These are phyloP conservation scores for Anomalospiza imberbis DNA, from an alignment of 2,797 vertebrate species.

Conservation along the genomic window DNA sequence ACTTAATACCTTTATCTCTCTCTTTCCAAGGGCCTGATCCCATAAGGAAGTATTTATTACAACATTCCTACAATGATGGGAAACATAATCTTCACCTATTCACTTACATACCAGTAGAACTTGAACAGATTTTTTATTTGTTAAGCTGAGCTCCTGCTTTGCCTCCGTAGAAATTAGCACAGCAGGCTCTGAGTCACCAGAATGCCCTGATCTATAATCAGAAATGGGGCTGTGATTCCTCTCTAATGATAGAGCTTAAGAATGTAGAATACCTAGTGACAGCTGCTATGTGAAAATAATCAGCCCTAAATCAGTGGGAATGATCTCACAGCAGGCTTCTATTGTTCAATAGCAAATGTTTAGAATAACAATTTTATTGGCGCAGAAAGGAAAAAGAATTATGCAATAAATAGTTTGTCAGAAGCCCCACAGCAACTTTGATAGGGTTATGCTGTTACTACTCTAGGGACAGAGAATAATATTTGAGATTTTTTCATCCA, in stretches of 20 bases:
- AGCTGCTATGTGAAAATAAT: conserved; percentile 59
- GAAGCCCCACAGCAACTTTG: neutral
- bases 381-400: conserved; percentile 10
- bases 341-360: conserved; percentile 49
- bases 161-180: neutral
- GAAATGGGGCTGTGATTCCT: conserved; percentile 25
- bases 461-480: neutral
- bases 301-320: conserved; percentile 42
- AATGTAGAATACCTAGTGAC: neutral
- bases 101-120: neutral
- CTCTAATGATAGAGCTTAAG: neutral
- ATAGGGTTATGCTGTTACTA: neutral
- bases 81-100: neutral
- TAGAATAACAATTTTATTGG: conserved; percentile 56
- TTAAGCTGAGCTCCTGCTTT: neutral
- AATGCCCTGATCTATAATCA: neutral
- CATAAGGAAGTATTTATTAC: neutral
- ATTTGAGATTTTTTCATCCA: neutral
- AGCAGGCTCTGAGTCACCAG: neutral
- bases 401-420: conserved; percentile 56
- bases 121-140: neutral
- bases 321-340: conserved; percentile 35
- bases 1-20: neutral
- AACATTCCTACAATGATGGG: neutral
- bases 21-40: neutral